Evolutionary conservation across 2,113 vertebrate genomes (phyloP).

Genomic region (Austrofundulus limnaeus): DNA sequence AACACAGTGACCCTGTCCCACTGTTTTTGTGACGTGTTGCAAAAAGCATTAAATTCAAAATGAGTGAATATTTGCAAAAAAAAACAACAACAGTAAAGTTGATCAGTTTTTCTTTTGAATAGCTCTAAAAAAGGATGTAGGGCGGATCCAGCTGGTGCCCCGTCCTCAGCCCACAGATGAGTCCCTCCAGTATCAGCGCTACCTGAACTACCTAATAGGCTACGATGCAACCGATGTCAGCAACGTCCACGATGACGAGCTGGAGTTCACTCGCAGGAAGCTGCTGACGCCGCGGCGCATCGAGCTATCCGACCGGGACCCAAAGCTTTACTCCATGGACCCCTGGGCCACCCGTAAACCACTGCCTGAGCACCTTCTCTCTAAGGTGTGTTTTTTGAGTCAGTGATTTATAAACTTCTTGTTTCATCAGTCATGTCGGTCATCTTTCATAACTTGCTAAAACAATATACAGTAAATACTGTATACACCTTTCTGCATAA

Average conservation of each 20-base stretch:
- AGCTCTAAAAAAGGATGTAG: slow-evolving; percentile 85
- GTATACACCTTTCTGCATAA: no score
- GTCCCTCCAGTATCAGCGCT: slow-evolving; percentile 87
- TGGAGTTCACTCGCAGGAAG: slow-evolving; percentile 94
- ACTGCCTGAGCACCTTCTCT: slow-evolving; percentile 87
- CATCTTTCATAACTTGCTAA: no score
- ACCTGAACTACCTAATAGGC: slow-evolving; percentile 91
- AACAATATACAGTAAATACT: no score
- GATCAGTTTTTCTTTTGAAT: slow-evolving; percentile 19
- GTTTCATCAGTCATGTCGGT: background rate
- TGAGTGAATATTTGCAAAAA: no score
- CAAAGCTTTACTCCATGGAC: slow-evolving; percentile 93
- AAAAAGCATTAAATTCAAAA: no score
- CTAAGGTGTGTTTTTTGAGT: slow-evolving; percentile 69
- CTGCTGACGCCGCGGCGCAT: slow-evolving; percentile 90
- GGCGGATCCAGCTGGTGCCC: slow-evolving; percentile 88
- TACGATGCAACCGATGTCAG: slow-evolving; percentile 96
- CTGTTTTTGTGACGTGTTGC: no score
- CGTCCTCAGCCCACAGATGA: slow-evolving; percentile 81
- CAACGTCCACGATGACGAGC: slow-evolving; percentile 95
- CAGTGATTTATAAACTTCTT: background rate
- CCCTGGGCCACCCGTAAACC: slow-evolving; percentile 90
- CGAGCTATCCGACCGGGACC: slow-evolving; percentile 86
- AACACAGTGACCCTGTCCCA: no score
- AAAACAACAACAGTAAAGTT: no score